Base-by-base conservation (phyloP, 2,797 vertebrate genomes). In the Phoxinus dragarum region DNA sequence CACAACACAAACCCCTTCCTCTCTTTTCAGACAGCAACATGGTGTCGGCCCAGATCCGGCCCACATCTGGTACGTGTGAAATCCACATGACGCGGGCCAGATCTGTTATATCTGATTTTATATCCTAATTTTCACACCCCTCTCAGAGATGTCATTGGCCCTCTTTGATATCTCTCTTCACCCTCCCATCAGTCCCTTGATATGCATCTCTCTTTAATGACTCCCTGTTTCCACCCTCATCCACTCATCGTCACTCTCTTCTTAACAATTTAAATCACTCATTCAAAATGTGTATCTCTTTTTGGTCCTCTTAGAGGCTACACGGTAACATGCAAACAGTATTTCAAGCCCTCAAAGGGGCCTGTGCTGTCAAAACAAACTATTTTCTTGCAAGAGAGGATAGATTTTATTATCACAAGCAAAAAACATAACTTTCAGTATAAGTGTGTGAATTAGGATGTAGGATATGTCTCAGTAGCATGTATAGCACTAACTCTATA, bases 121-220 rank as follows among this genome's bases (percentile, higher is more conserved):
- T 72, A 44, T 72, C 8, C 16, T 19, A 49, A 74, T 74, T 74
- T 49, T 11, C 72, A 74, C 47, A 74, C 72, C 14, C n/a, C 9
- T 74, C 44, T 34, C 10, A 5, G 40, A 72, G 69, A 34, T 38
- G 11, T 4, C 19, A 76, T 76, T 6, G 1, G 1, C 19, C 3
- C 31, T 76, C 73, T 76, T 76, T 56, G 31, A 76, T 38, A 56
- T 38, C 49, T 76, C 31, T 76, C 73, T 34, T 54, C 49, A 16
- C 31, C 19, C 73, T 76, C 74, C 19, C 19, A 56, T 76, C 49
- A 75, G 31, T 75, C 34, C 56, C 52, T 56, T n/a, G 74, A 75
- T 54, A 54, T 14, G 19, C 21, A 56, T 75, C 49, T 54, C 31
- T 36, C 10, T 36, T 23, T 36, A 76, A 76, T n/a, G 10, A 76